These are phyloP conservation scores for Takifugu rubripes DNA, from an alignment of 2,797 vertebrate genomes.

Conservation along the genomic window DNA sequence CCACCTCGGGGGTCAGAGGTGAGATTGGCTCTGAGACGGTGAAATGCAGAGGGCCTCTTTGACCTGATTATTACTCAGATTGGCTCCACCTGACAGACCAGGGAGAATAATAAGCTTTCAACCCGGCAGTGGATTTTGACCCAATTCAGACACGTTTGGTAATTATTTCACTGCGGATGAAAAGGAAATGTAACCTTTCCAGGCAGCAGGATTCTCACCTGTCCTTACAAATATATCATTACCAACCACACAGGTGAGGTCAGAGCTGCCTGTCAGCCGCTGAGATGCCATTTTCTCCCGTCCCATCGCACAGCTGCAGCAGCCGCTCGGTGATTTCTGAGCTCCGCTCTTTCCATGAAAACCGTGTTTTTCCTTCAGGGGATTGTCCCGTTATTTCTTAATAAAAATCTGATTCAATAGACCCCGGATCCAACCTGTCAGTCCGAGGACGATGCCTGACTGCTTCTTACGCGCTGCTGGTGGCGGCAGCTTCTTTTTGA, in stretches of 20 bases:
- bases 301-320: conserved; percentile 30
- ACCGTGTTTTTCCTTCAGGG: conserved; percentile 18
- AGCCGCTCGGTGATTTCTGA: conserved; percentile 13
- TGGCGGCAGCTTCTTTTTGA: conserved; percentile 6
- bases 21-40: conserved; percentile 51
- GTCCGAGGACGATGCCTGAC: conserved; percentile 31
- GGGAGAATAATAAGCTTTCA: conserved; percentile 45
- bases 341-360: conserved; percentile 20
- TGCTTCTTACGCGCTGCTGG: conserved; percentile 19
- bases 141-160: conserved; percentile 43
- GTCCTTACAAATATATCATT: conserved; percentile 39
- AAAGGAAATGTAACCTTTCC: conserved; percentile 49
- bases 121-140: conserved; percentile 28
- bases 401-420: conserved; percentile 39
- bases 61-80: conserved; percentile 68
- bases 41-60: conserved; percentile 49
- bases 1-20: conserved; percentile 65
- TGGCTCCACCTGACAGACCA: conserved; percentile 60
- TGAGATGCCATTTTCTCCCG: conserved; percentile 40
- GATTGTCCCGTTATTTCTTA: conserved; percentile 20
- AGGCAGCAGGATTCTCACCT: conserved; percentile 32
- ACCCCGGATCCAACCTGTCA: conserved; percentile 22
- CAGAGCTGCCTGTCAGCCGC: conserved; percentile 19
- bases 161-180: conserved; percentile 42
- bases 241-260: conserved; percentile 26